These are phyloP conservation scores for Tragelaphus scriptus DNA, from an alignment of 2,113 vertebrate species.

Conservation along the genomic window DNA sequence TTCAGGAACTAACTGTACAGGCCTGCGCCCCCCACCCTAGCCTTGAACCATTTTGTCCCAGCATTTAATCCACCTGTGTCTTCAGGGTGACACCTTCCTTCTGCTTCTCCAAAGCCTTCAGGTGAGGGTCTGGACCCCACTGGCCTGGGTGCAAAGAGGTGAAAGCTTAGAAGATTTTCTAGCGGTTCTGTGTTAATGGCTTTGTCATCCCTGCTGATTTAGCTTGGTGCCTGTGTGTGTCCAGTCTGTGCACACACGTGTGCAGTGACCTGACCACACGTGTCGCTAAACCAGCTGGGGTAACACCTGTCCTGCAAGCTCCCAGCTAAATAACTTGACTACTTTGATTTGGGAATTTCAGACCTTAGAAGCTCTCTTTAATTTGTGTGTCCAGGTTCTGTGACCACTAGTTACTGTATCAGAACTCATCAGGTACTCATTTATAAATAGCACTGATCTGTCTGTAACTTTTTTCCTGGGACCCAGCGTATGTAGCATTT, in stretches of 20 bases:
- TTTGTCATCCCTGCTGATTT: conserved; percentile 29
- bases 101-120: neutral
- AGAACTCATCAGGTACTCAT: conserved; percentile 69
- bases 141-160: neutral
- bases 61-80: neutral
- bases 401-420: conserved; percentile 74
- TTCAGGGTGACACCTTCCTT: neutral
- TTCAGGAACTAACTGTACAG: neutral
- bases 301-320: neutral
- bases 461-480: conserved; percentile 73
- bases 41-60: neutral
- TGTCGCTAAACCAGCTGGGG: neutral
- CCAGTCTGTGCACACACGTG: fast-evolving
- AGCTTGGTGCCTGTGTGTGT: conserved; percentile 55
- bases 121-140: neutral
- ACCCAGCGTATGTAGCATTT: conserved; percentile 96
- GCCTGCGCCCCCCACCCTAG: fast-evolving
- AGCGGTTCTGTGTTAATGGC: neutral
- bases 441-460: conserved; percentile 67
- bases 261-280: neutral
- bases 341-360: conserved; percentile 40
- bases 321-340: conserved; percentile 52
- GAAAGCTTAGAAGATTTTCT: neutral
- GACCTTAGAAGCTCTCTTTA: neutral
- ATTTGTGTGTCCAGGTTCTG: conserved; percentile 48